Conservation (phyloP, 2,113 vertebrate genomes). For the Athene noctua region DNA sequence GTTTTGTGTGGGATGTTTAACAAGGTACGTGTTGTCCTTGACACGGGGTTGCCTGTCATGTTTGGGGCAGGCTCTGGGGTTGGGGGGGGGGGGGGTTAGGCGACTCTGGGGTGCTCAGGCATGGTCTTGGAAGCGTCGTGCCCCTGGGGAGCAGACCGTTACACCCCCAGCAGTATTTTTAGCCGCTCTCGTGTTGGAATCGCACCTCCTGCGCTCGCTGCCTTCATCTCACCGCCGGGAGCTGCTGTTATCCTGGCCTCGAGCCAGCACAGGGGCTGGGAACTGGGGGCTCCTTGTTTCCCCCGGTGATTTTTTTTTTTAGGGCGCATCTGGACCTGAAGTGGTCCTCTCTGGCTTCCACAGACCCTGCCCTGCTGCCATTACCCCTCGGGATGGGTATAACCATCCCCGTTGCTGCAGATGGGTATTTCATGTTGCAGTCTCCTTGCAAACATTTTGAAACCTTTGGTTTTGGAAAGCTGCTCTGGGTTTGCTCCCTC, state of each 20-base stretch:
- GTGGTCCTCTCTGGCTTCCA: fast-evolving
- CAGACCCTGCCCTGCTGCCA: fast-evolving
- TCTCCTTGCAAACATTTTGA: neutral
- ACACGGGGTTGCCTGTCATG: fast-evolving
- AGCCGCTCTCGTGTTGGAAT: fast-evolving
- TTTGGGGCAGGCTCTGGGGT: neutral
- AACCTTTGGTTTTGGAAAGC: neutral
- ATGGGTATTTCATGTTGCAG: fast-evolving
- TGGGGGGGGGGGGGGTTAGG: neutral
- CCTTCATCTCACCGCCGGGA: neutral
- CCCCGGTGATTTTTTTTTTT: neutral
- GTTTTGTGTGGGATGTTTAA: fast-evolving
- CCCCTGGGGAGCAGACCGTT: neutral
- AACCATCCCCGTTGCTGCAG: neutral
- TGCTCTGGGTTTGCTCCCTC: fast-evolving
- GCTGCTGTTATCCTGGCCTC: neutral
- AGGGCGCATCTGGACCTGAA: fast-evolving
- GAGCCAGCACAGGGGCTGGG: neutral
- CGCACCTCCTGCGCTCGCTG: neutral
- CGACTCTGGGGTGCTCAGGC: neutral
- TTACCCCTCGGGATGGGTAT: neutral
- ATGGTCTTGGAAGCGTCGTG: fast-evolving
- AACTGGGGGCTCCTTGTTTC: neutral
- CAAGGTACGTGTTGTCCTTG: fast-evolving
- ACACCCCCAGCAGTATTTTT: neutral